Conservation (phyloP, 2,113 vertebrate genomes). For the Sminthopsis crassicaudata region DNA sequence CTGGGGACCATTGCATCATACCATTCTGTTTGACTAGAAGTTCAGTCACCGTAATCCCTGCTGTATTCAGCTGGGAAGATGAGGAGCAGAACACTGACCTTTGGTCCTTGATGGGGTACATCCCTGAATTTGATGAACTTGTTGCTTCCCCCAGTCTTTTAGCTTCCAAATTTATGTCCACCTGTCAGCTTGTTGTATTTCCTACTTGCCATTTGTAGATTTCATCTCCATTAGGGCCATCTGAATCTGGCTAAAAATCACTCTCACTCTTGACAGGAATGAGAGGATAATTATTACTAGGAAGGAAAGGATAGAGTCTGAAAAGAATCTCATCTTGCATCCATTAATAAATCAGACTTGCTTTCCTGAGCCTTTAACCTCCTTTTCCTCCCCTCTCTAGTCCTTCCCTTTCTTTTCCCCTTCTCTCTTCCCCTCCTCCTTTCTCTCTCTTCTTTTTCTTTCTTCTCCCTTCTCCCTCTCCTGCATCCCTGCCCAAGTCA, state of each 20-base stretch:
- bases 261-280: neutral
- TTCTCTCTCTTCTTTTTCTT: too few relatives aligned
- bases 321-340: neutral
- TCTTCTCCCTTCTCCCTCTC: neutral
- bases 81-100: neutral
- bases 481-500: too few relatives aligned
- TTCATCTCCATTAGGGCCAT: neutral
- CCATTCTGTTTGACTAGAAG: neutral
- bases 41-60: neutral
- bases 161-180: neutral
- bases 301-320: neutral
- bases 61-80: neutral
- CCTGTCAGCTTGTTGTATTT: neutral
- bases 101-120: neutral
- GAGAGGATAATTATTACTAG: neutral
- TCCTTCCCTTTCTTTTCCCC: too few relatives aligned
- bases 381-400: too few relatives aligned
- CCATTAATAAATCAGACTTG: neutral
- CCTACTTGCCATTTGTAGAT: neutral
- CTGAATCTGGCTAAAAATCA: neutral
- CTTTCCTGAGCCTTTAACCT: neutral
- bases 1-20: neutral
- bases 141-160: neutral
- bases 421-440: neutral
- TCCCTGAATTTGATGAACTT: neutral